Percentiles rank a stretch among this genome's conserved stretches.
These are phyloP conservation scores for Oedothorax gibbosus DNA, from an alignment of 1,140 invertebrate species.

Conservation along the genomic window DNA sequence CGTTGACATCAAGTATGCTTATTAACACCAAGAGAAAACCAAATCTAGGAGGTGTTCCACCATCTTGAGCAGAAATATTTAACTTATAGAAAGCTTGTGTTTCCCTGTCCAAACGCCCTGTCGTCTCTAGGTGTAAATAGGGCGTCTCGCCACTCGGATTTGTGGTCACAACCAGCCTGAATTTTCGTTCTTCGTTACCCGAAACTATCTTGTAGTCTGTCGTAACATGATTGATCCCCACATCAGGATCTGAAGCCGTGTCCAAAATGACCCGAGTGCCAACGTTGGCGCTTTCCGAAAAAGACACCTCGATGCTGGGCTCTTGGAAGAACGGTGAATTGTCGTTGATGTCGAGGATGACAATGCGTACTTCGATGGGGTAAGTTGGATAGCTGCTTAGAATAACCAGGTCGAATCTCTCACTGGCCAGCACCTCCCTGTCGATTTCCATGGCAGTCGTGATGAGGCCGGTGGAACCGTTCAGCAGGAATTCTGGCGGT, in stretches of 20 bases:
- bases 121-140: constrained; percentile 90
- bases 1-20: constrained; percentile 91
- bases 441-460: constrained; percentile 83
- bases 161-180: constrained; percentile 84
- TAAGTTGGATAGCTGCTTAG: constrained; percentile 92
- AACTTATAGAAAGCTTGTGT: constrained; percentile 83
- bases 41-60: constrained; percentile 81
- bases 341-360: constrained; percentile 89
- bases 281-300: constrained; percentile 89
- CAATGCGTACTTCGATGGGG: constrained; percentile 89
- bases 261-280: constrained; percentile 88
- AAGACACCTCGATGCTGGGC: constrained; percentile 82
- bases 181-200: constrained; percentile 88
- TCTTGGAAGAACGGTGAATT: constrained; percentile 92
- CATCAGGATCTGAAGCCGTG: constrained; percentile 87
- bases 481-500: constrained; percentile 83
- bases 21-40: constrained; percentile 92
- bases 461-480: constrained; percentile 84
- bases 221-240: constrained; percentile 83
- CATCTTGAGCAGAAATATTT: constrained; percentile 90
- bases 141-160: constrained; percentile 89
- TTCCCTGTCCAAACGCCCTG: constrained; percentile 89
- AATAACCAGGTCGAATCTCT: constrained; percentile 89
- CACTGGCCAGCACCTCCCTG: constrained; percentile 79
- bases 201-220: constrained; percentile 89